Evolutionary conservation across 2,113 vertebrate genomes (phyloP).

Genomic region (Acinonyx jubatus): DNA sequence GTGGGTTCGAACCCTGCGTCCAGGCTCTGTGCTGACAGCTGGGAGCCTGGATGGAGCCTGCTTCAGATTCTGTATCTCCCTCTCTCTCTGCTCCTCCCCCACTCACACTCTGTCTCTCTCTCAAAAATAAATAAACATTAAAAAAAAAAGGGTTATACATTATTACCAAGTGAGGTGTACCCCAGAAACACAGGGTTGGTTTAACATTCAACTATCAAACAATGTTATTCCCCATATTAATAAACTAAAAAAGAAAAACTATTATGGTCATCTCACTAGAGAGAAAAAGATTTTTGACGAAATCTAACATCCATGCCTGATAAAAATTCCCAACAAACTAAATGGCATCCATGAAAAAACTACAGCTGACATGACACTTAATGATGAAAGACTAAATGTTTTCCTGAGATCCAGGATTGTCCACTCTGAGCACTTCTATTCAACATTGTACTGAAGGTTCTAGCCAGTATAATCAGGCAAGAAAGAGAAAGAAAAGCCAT

Average conservation of each 20-base stretch:
- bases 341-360: background rate
- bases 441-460: background rate
- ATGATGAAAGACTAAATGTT: background rate
- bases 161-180: background rate
- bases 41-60: no score
- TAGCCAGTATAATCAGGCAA: background rate
- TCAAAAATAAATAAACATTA: no score
- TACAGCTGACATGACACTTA: background rate
- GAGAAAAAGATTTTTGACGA: background rate
- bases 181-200: background rate
- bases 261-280: background rate
- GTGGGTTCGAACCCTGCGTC: no score
- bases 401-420: background rate
- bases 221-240: background rate
- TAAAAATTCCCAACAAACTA: background rate
- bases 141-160: background rate
- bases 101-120: no score
- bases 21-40: no score
- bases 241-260: background rate
- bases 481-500: background rate
- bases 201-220: background rate
- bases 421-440: background rate
- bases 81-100: no score
- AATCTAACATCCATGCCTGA: background rate
- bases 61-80: no score